Conservation (phyloP, 2,113 vertebrate species). For the Setophaga kirtlandii region DNA sequence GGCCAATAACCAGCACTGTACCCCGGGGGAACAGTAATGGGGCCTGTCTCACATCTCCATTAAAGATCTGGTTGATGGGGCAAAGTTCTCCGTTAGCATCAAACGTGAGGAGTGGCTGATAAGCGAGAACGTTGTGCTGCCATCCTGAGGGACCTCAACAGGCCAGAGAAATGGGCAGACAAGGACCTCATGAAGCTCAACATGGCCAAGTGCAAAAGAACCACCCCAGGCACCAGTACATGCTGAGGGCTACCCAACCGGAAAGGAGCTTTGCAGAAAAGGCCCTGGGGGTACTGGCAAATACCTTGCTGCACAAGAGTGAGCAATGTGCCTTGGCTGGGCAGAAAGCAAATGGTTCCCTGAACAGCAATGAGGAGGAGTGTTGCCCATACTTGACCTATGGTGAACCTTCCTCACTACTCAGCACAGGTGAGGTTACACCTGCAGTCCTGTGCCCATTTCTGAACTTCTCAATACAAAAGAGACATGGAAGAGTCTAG, state of each 20-base stretch:
- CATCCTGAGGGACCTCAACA: background rate
- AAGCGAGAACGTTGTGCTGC: fast-evolving
- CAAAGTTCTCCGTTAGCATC: background rate
- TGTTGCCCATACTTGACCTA: background rate
- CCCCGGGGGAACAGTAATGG: background rate
- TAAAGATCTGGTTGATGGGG: background rate
- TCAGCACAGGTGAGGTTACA: background rate
- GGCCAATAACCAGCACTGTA: background rate
- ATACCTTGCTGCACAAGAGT: background rate
- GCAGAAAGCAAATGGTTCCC: background rate
- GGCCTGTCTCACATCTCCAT: background rate
- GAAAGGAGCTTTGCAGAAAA: background rate
- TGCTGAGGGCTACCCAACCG: background rate
- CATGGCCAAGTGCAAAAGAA: background rate
- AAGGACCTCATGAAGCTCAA: background rate
- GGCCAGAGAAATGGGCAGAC: background rate
- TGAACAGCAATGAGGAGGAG: background rate
- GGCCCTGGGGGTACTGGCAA: background rate
- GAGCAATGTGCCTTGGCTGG: background rate
- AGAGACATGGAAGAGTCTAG: background rate
- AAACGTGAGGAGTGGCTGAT: background rate
- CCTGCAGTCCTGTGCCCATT: background rate
- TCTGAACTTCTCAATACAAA: background rate
- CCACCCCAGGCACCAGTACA: background rate
- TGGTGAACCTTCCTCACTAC: background rate